Base-by-base conservation (phyloP, 2,888 invertebrate species). In the Eupithecia insigniata region DNA sequence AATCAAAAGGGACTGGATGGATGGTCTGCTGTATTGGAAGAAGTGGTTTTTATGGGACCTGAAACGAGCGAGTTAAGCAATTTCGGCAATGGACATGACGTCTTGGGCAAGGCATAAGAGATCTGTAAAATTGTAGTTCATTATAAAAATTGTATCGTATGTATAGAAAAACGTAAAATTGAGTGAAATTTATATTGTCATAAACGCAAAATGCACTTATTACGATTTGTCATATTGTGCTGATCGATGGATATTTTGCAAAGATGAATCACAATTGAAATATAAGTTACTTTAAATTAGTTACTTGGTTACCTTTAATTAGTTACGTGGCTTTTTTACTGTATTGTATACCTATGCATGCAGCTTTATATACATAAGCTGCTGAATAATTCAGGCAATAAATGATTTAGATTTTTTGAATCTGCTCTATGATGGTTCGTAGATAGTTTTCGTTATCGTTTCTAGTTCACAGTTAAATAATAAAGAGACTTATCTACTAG, bases 1-100 rank as follows among this genome's bases (percentile, higher is more conserved):
- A 87, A 86, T 86, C 82, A 84, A 83, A 84, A 76, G 64, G 66
- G 46, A 67, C 46, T 55, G 62, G 46, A 72, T 72, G 67, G 75
- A 78, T 78, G 72, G 71, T 70, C 71, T 55, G 74, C 71, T 60
- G 69, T 70, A 67, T 71, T 67, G 79, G 74, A 74, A 77, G 74
- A 76, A 76, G 69, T 67, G 18, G 66, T 34, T 64, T 58, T 62
- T 64, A 64, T 64, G 64, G 64, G 64, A 14, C 36, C 22, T 22
- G 62, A 34, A 22, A 64, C 36, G 36, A 64, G 16, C 64, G 14
- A 61, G 34, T 62, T 62, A 32, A 26, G 36, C 36, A 10, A 34
- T 64, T 60, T 60, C 30, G 60, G 28, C 12, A 55, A 26, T 22
- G 55, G 26, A 55, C 55, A 55, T 14, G 60, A 16, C 18, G 60